Evolutionary conservation across 2,797 vertebrate species (phyloP), one percentile per base, ranked within the genome.

Genomic region (Chelidonichthys spinosus): DNA sequence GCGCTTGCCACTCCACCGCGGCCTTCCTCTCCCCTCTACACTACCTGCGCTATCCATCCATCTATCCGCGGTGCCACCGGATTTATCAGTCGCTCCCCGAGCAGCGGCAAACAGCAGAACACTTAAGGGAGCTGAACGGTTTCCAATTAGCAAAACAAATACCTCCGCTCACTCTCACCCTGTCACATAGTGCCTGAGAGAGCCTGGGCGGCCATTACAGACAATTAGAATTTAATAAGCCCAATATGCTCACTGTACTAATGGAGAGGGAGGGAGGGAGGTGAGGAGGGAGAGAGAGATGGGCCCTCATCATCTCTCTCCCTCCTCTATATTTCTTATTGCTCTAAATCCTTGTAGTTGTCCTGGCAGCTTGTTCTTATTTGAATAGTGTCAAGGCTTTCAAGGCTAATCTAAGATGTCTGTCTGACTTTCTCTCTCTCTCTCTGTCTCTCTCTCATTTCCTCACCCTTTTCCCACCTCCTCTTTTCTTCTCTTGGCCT

Each of bases 181-280:
- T 87, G 89, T 90, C 88, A 90, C 88, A 86, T 66, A 53, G 87
- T 75, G 88, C 91, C 86, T 88, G 83, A 61, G 87, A 90, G 91
- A 92, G 86, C 89, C 85, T 71, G 89, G 82, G 89, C 76, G 75
- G 83, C 90, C 92, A 93, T 93, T 93, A 94, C 84, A 84, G 86
- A 91, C 93, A 90, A 94, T 94, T 94, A 93, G 90, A 92, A 92
- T 93, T 92, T 93, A 94, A 95, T 94, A 92, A 90, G 88, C 90
- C 86, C 90, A 93, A 92, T 93, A 93, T 93, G 92, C 89, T 90
- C 90, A 88, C 88, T 86, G 83, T 89, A 88, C 87, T 89, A 92
- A 93, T 93, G 81, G 82, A 82, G 85, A 77, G 80, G 73, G 89
- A 86, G 79, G 78, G 52, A 72, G 79, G 71, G 87, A 76, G 69